Percentiles rank a stretch among this genome's conserved stretches.
Conservation (phyloP, 2,888 invertebrate species). For the Drosophila lutescens region DNA sequence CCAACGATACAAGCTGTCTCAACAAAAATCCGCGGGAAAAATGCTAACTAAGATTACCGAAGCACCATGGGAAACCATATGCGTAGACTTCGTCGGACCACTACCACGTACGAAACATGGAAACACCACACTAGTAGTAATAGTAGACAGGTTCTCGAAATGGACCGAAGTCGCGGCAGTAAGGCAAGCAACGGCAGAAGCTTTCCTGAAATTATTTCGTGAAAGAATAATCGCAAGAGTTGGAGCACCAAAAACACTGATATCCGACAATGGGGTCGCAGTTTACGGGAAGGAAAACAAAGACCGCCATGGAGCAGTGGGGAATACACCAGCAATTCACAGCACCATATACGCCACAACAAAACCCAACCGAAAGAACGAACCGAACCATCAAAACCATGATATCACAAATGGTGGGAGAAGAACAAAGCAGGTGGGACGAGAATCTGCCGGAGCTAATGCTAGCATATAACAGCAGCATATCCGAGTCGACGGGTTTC, state of each 20-base stretch:
- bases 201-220: neutral
- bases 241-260: neutral
- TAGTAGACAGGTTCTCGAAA: too few relatives aligned
- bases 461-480: neutral
- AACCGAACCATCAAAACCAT: neutral
- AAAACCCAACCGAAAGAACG: neutral
- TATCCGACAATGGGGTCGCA: neutral
- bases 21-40: neutral
- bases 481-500: neutral
- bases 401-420: neutral
- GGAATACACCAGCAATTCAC: constrained; percentile 1
- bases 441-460: neutral
- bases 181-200: constrained; percentile 1
- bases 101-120: too few relatives aligned
- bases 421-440: neutral
- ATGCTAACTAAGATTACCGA: neutral
- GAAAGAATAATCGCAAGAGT: neutral
- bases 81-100: neutral
- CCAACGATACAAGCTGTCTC: too few relatives aligned
- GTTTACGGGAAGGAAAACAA: neutral
- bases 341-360: neutral
- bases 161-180: neutral
- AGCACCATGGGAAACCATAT: neutral
- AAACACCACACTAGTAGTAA: too few relatives aligned
- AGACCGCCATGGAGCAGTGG: too few relatives aligned